phyloP scores from a whole-genome alignment of 2,888 invertebrate species.

The Gymnoscelis rufifasciata region DNA sequence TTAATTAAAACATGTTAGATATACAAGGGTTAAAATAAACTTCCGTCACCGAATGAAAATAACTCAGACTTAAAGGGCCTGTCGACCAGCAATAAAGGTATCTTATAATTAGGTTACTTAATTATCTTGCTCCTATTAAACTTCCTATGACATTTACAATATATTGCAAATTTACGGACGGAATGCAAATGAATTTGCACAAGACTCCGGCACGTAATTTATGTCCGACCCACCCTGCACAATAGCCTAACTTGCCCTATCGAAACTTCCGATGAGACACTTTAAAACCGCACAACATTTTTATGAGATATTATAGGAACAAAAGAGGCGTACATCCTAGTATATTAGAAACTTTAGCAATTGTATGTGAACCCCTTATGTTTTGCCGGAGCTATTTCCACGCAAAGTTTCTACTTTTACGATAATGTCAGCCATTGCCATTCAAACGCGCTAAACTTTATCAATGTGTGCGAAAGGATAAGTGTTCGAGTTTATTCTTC shows the following conservation, averaged over 20 bases:
- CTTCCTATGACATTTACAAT: too few species aligned
- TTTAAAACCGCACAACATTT: conserved; percentile 59
- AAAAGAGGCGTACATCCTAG: conserved; percentile 64
- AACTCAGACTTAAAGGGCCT: too few species aligned
- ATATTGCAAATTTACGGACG: background rate
- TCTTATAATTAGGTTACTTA: too few species aligned
- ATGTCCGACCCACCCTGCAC: conserved; percentile 10
- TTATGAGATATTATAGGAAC: conserved; percentile 68
- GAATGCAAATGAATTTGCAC: background rate
- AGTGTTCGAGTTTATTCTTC: conserved; percentile 55
- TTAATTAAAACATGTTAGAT: too few species aligned
- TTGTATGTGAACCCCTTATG: conserved; percentile 77
- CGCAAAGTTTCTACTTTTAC: conserved; percentile 77
- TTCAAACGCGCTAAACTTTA: conserved; percentile 77
- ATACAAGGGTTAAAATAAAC: too few species aligned
- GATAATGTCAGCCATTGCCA: conserved; percentile 79
- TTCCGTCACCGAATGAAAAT: too few species aligned
- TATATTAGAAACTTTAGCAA: conserved; percentile 76
- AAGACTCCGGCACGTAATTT: background rate
- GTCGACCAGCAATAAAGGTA: too few species aligned
- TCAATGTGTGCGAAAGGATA: conserved; percentile 75
- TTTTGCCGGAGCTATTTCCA: conserved; percentile 71
- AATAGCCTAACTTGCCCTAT: conserved; percentile 30
- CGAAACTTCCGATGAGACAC: conserved; percentile 46
- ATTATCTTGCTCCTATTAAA: too few species aligned